Evolutionary conservation across 2,888 invertebrate species (phyloP), one percentile per base, ranked within the genome.

Genomic region (Dione juno): DNA sequence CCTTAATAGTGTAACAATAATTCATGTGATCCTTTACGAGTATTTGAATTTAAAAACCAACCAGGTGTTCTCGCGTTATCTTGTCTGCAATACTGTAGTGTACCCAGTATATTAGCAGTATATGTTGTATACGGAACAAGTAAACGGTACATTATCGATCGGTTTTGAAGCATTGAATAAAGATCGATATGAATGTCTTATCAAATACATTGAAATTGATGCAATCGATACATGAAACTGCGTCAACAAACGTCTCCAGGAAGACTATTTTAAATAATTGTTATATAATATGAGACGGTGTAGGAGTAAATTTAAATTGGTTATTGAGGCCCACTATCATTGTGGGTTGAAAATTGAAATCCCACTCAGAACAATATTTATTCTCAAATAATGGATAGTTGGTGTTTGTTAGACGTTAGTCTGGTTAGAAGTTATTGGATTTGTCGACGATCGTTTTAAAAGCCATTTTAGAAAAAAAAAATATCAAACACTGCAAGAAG

Each of bases 41-140:
- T 73, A 86, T 89, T 89, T 88, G 85, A 87, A 85, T 90, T 88
- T 86, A 81, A 88, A 84, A 88, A 81, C 67, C 64, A 79, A 79
- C 88, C 88, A 89, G 87, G 84, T 89, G 88, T 83, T 70, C 75
- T 70, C 52, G 37, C 40, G 41, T 63, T 71, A 52, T 35, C 41
- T 50, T 53, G 73, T 45, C 41, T 45, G 64, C 14, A 54, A 41
- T 1, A 45, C 37, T 37, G 61, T 21, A 52, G 52, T 2, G 61
- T 67, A 21, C 11, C n/a, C 41, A 50, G 19, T 63, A 16, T 16
- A 54, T 40, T 50, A 50, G 50, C 14, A 48, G 16, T 37, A 19
- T 35, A n/a, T n/a, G 10, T 19, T 37, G 9, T 40, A 40, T 58
- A 40, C n/a, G 19, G 35, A 41, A 61, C 16, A 41, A 61, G 52